Evolutionary conservation across 2,797 vertebrate species (phyloP).

Genomic region (Arrhamphus sclerolepis): DNA sequence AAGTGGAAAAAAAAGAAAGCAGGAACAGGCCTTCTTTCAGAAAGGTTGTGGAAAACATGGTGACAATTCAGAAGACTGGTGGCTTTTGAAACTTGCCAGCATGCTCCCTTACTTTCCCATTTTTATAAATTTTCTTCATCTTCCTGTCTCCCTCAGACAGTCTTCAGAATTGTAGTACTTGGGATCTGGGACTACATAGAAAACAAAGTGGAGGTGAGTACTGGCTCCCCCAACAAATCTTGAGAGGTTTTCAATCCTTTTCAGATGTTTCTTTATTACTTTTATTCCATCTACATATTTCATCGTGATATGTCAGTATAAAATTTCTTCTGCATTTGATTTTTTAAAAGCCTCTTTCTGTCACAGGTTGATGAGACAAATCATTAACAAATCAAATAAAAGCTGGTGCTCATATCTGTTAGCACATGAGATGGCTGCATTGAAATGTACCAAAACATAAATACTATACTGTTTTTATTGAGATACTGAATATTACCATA

Average conservation of each 20-base stretch:
- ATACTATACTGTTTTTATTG: no score
- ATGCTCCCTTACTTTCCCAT: constrained; percentile 26
- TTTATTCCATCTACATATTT: background rate
- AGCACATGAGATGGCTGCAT: no score
- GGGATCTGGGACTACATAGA: constrained; percentile 99
- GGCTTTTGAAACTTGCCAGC: constrained; percentile 26
- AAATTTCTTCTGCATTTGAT: no score
- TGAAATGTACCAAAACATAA: no score
- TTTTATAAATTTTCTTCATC: constrained; percentile 38
- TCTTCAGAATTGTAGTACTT: constrained; percentile 95
- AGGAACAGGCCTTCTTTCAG: constrained; percentile 7
- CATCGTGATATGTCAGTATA: no score
- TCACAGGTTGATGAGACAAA: no score
- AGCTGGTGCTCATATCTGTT: no score
- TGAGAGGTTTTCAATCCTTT: constrained; percentile 2
- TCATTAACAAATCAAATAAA: no score
- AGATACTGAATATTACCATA: no score
- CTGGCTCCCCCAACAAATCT: constrained; percentile 2
- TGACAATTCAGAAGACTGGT: constrained; percentile 35
- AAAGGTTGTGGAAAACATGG: constrained; percentile 33
- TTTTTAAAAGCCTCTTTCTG: no score
- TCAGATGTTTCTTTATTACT: background rate
- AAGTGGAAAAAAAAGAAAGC: constrained; percentile 5
- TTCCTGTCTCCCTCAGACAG: constrained; percentile 81
- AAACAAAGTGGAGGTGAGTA: constrained; percentile 97